Evolutionary conservation across 1,140 invertebrate species (phyloP).

Genomic region (Stegodyphus mimosarum): DNA sequence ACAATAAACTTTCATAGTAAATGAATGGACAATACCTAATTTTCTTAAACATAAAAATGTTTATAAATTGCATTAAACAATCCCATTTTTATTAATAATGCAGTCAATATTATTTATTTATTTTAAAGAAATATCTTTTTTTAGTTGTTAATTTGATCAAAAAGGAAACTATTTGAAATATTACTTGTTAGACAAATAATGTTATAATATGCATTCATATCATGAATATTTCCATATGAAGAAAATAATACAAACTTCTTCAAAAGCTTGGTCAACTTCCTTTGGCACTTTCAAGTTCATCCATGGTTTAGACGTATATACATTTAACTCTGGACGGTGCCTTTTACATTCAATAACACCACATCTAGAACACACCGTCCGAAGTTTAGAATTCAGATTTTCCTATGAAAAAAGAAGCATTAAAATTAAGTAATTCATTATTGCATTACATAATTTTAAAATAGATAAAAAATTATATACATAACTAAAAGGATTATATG

Average conservation of each 20-base stretch:
- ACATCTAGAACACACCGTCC: conserved; percentile 61
- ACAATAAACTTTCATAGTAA: too few relatives aligned
- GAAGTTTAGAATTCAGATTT: conserved; percentile 12
- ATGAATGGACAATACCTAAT: too few relatives aligned
- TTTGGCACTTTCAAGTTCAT: conserved; percentile 74
- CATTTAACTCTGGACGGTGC: conserved; percentile 68
- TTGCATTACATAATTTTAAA: background rate
- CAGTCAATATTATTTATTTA: too few relatives aligned
- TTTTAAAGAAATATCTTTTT: too few relatives aligned
- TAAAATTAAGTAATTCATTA: background rate
- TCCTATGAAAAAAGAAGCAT: conserved; percentile 7
- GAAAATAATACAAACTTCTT: conserved; percentile 72
- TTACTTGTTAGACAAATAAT: too few relatives aligned
- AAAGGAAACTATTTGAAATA: too few relatives aligned
- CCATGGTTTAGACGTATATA: conserved; percentile 74
- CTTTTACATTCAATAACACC: conserved; percentile 63
- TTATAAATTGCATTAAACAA: too few relatives aligned
- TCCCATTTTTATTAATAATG: too few relatives aligned
- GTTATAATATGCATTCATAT: too few relatives aligned
- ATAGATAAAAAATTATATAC: background rate
- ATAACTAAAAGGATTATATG: background rate
- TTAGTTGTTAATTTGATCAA: too few relatives aligned
- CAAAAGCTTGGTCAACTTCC: conserved; percentile 76
- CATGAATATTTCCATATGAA: too few relatives aligned
- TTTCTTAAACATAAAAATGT: too few relatives aligned